Percentiles rank a stretch among this genome's conserved stretches.
Conservation (phyloP, 2,888 invertebrate species). For the Matsumyia berberina region DNA sequence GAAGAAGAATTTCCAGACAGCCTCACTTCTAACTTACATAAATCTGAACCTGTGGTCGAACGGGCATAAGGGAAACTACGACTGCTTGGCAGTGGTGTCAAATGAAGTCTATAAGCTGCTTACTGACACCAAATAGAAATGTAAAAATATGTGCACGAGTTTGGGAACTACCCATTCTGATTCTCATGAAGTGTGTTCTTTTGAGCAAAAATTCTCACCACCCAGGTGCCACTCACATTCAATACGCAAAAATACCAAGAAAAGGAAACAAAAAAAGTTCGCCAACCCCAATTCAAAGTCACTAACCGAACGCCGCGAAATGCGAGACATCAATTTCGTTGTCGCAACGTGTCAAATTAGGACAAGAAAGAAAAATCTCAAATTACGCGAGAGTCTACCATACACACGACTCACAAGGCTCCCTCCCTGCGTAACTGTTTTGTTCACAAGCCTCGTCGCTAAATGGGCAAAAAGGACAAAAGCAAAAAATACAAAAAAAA, state of each 20-base stretch:
- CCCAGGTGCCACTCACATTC: constrained; percentile 14
- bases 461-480: constrained; percentile 64
- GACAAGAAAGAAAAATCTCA: constrained; percentile 78
- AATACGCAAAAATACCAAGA: constrained; percentile 1
- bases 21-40: no score
- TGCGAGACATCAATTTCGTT: constrained; percentile 69
- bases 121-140: neutral
- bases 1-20: no score
- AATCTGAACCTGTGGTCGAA: no score
- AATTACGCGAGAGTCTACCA: constrained; percentile 72
- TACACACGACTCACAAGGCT: constrained; percentile 39
- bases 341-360: constrained; percentile 83
- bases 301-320: constrained; percentile 58
- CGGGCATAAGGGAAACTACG: no score
- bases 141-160: neutral
- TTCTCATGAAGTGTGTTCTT: neutral
- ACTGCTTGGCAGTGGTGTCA: no score
- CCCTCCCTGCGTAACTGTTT: constrained; percentile 43
- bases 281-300: constrained; percentile 53
- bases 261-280: constrained; percentile 3
- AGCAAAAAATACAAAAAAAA: constrained; percentile 19
- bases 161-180: neutral
- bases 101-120: no score
- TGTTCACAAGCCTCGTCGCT: constrained; percentile 38
- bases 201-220: constrained; percentile 1